phyloP scores from a whole-genome alignment of 2,797 vertebrate genomes.

The Fundulus diaphanus region DNA sequence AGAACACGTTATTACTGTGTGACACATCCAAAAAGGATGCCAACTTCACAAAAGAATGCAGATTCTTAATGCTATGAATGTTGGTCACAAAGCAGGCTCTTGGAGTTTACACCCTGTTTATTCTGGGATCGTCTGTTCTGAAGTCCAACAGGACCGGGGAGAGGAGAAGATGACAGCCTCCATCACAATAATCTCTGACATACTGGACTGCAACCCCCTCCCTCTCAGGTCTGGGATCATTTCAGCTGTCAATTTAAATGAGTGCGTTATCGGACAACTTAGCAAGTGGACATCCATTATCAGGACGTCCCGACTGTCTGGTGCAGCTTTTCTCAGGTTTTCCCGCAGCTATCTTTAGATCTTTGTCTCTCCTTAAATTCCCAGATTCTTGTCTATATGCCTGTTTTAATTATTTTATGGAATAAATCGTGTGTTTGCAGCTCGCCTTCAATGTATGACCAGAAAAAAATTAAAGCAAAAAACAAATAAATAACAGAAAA shows the following conservation, averaged over 20 bases:
- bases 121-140: slow-evolving; percentile 59
- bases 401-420: background rate
- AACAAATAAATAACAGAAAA: background rate
- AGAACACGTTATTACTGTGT: background rate
- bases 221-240: slow-evolving; percentile 48
- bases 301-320: slow-evolving; percentile 16
- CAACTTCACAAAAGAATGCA: background rate
- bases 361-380: background rate
- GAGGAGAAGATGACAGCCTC: slow-evolving; percentile 58
- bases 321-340: background rate
- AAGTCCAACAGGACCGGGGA: slow-evolving; percentile 78
- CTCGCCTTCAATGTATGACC: background rate
- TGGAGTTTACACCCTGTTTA: background rate
- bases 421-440: background rate
- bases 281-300: slow-evolving; percentile 55
- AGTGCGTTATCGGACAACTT: slow-evolving; percentile 55
- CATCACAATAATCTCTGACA: slow-evolving; percentile 57
- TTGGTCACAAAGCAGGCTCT: background rate
- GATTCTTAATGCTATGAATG: too few species aligned
- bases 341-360: background rate
- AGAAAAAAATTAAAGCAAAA: background rate
- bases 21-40: background rate
- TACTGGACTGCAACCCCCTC: slow-evolving; percentile 41
- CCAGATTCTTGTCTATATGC: background rate
- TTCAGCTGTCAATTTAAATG: slow-evolving; percentile 62